phyloP scores from a whole-genome alignment of 2,888 invertebrate genomes.

The Antheraea yamamai region DNA sequence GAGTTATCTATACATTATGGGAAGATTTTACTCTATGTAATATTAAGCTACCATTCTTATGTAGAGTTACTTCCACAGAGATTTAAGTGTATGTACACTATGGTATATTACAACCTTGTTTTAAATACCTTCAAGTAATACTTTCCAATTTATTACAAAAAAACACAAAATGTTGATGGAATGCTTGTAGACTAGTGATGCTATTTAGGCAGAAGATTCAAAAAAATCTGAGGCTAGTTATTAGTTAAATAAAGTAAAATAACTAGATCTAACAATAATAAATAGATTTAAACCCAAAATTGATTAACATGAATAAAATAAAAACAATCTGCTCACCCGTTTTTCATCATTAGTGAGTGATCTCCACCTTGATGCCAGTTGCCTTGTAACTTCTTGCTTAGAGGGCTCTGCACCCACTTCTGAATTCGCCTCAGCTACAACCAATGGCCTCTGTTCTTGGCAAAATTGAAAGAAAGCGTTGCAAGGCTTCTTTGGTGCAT shows the following conservation, averaged over 20 bases:
- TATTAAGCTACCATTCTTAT: too few species aligned
- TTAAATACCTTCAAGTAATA: neutral
- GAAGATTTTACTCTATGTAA: too few species aligned
- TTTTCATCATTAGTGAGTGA: constrained; percentile 86
- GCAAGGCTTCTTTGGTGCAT: constrained; percentile 89
- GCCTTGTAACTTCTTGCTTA: constrained; percentile 88
- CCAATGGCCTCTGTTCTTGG: constrained; percentile 88
- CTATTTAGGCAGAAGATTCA: neutral
- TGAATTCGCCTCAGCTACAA: constrained; percentile 84
- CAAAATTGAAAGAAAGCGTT: constrained; percentile 92
- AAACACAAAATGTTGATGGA: too few species aligned
- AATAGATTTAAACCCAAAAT: neutral
- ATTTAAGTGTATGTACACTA: too few species aligned
- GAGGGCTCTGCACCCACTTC: constrained; percentile 86
- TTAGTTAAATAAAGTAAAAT: neutral
- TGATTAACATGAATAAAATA: neutral
- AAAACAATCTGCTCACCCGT: constrained; percentile 73
- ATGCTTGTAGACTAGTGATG: too few species aligned
- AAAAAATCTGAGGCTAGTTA: neutral
- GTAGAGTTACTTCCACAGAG: too few species aligned
- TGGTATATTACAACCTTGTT: neutral
- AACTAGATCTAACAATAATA: neutral
- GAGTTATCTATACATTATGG: too few species aligned
- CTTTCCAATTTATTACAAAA: neutral
- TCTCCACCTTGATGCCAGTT: constrained; percentile 88